Evolutionary conservation across 37 sponge, comb jelly and placozoan genomes (phyloP).

Genomic region (Crambe crambe): DNA sequence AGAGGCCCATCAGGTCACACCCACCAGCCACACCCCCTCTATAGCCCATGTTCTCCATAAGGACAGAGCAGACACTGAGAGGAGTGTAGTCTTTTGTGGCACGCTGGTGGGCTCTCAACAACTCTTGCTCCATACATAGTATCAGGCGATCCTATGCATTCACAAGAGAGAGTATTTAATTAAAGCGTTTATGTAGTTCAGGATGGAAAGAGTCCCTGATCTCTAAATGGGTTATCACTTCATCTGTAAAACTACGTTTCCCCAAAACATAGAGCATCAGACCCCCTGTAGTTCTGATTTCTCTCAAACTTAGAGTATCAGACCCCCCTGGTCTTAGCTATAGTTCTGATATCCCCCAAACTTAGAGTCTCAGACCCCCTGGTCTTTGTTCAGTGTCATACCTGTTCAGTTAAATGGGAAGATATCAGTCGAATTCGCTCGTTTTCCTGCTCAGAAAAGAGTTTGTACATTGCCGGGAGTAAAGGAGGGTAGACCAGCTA

Average conservation of each 20-base stretch:
- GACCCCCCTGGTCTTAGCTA: too few relatives aligned
- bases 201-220: too few relatives aligned
- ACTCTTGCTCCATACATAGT: slow-evolving; percentile 56
- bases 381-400: background rate
- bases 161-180: too few relatives aligned
- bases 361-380: too few relatives aligned
- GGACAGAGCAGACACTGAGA: slow-evolving; percentile 55
- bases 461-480: slow-evolving; percentile 19
- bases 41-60: slow-evolving; percentile 39
- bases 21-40: background rate
- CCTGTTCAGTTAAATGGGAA: slow-evolving; percentile 53
- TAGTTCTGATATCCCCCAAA: too few relatives aligned
- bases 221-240: too few relatives aligned
- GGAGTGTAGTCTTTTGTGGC: slow-evolving; percentile 20
- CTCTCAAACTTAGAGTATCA: too few relatives aligned
- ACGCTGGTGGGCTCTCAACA: slow-evolving; percentile 60
- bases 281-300: background rate
- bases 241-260: too few relatives aligned
- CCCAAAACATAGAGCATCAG: too few relatives aligned
- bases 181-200: too few relatives aligned
- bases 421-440: slow-evolving; percentile 39
- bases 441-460: slow-evolving; percentile 56
- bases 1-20: background rate
- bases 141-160: slow-evolving; percentile 61
- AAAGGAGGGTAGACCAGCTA: slow-evolving; percentile 45